Evolutionary conservation across 1,140 invertebrate genomes (phyloP).

Genomic region (Ceratina calcarata): DNA sequence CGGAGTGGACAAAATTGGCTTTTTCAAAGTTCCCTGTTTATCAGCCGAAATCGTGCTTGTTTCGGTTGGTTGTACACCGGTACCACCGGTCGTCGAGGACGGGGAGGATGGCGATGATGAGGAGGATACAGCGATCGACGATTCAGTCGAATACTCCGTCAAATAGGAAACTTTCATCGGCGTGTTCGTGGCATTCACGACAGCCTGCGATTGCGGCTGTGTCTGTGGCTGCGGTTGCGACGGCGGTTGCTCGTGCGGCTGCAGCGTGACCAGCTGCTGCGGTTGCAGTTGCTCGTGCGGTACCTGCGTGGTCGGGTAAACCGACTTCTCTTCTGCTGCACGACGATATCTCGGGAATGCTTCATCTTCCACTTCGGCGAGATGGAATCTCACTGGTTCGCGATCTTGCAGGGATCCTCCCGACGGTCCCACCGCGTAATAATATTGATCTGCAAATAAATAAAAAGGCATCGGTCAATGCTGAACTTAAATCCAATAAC

Average conservation of each 20-base stretch:
- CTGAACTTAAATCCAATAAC: neutral
- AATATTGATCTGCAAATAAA: conserved; percentile 1
- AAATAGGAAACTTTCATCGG: conserved; percentile 46
- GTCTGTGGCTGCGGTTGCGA: conserved; percentile 1
- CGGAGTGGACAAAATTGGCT: conserved; percentile 48
- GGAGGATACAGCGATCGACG: conserved; percentile 1
- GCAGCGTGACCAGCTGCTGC: neutral
- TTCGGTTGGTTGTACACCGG: neutral
- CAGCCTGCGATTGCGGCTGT: conserved; percentile 6
- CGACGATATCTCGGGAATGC: conserved; percentile 47
- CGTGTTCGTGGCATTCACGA: neutral
- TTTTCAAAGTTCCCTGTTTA: conserved; percentile 10
- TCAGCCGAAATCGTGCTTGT: neutral
- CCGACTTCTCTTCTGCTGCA: neutral
- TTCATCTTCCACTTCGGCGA: neutral
- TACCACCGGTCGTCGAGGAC: neutral
- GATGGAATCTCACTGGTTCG: neutral
- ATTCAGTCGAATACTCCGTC: conserved; percentile 45
- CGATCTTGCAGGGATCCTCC: conserved; percentile 13
- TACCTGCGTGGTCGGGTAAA: conserved; percentile 2
- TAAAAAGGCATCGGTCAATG: neutral
- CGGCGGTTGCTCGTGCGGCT: neutral
- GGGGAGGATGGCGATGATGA: neutral
- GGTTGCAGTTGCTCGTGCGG: neutral
- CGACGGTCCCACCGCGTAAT: neutral